Evolutionary conservation across 2,888 invertebrate genomes (phyloP).

Genomic region (Acleris literana): DNA sequence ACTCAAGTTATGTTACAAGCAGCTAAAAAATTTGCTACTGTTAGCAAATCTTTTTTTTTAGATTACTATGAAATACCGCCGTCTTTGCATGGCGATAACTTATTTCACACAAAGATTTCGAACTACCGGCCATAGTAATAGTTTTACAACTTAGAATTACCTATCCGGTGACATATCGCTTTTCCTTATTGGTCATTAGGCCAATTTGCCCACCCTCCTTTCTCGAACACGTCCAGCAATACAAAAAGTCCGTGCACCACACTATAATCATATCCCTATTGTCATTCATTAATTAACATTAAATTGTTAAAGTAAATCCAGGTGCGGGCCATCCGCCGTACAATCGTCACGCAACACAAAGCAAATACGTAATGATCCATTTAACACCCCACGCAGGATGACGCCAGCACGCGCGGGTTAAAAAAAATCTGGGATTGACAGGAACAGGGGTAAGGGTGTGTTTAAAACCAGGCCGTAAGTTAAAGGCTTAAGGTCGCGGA

Average conservation of each 20-base stretch:
- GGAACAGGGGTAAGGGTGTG: constrained; percentile 8
- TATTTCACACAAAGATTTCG: too few relatives aligned
- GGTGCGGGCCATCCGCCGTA: constrained; percentile 23
- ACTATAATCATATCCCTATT: not conserved
- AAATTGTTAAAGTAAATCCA: constrained; percentile 21
- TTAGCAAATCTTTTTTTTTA: too few relatives aligned
- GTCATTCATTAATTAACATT: constrained; percentile 10
- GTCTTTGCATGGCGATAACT: too few relatives aligned
- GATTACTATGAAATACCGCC: too few relatives aligned
- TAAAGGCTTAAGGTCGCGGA: not conserved
- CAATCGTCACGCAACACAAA: constrained; percentile 35
- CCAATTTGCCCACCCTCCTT: too few relatives aligned
- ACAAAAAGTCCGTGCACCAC: not conserved
- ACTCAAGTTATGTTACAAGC: too few relatives aligned
- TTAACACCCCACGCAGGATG: constrained; percentile 36
- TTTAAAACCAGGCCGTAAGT: constrained; percentile 2
- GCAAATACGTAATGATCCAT: constrained; percentile 37
- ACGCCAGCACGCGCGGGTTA: constrained; percentile 29
- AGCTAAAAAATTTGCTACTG: too few relatives aligned
- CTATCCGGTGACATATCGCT: too few relatives aligned
- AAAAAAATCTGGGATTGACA: constrained; percentile 29
- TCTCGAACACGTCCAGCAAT: too few relatives aligned
- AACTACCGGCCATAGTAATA: too few relatives aligned
- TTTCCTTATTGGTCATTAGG: too few relatives aligned
- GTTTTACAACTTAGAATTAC: too few relatives aligned